These are phyloP conservation scores for Pseudocheirus occidentalis DNA, from an alignment of 2,797 vertebrate genomes.

Conservation along the genomic window DNA sequence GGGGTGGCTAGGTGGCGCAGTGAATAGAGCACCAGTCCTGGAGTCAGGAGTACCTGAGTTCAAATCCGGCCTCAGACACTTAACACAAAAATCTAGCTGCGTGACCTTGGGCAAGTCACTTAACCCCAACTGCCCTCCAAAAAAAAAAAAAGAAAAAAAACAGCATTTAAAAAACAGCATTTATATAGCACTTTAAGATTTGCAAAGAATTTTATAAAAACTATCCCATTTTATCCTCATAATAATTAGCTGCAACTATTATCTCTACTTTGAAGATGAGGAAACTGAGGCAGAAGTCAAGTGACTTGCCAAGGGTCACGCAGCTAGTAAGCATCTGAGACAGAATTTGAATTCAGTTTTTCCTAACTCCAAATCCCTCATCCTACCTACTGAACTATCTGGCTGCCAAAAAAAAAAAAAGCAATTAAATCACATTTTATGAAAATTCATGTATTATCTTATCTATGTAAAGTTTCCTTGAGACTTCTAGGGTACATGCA, in stretches of 20 bases:
- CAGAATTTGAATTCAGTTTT: background rate
- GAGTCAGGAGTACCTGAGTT: too few species aligned
- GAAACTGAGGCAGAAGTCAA: background rate
- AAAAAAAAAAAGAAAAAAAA: background rate
- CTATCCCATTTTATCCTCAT: background rate
- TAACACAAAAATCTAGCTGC: too few species aligned
- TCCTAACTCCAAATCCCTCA: background rate
- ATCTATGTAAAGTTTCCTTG: background rate
- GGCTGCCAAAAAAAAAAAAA: background rate
- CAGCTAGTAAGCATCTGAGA: background rate
- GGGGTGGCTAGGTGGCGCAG: too few species aligned
- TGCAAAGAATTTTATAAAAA: background rate
- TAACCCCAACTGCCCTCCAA: too few species aligned
- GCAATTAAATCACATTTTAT: background rate
- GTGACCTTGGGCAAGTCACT: too few species aligned
- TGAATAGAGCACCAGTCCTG: too few species aligned
- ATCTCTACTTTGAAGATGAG: background rate
- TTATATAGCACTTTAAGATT: background rate
- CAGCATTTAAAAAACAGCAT: accelerated
- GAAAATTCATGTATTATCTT: conserved; percentile 12
- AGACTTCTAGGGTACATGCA: conserved; percentile 25
- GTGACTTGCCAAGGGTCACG: background rate
- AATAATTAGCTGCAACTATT: background rate
- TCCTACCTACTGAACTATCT: background rate
- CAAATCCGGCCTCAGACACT: too few species aligned